Base-by-base conservation (phyloP, 2,113 vertebrate genomes). In the Antechinus stuartii region DNA sequence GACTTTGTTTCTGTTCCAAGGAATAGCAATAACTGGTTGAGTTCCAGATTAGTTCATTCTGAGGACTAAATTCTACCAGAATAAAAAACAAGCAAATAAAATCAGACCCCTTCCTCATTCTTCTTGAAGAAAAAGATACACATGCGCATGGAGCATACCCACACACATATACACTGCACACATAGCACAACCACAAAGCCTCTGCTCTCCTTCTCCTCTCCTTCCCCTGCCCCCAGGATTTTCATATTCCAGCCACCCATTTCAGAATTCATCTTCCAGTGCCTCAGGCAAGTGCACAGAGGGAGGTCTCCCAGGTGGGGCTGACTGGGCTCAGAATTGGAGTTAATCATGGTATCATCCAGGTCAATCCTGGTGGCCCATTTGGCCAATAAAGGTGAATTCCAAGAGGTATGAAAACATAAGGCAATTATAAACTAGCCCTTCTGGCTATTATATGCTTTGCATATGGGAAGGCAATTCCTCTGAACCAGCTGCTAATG, bases 381-480 rank as follows among this genome's bases (percentile, higher is more conserved):
- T 97, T 98, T 98, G 95, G 90, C 90, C 91, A 97, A 96, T 57
- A 95, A 91, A 94, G 94, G 94, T 94, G 95, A 94, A 94, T 94
- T 94, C 95, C 92, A 35, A 23, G 54, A 91, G 55, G 30, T 50
- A 42, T 22, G 50, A 94, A 94, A 95, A 19, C 14, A 47, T 54
- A 47, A 61, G 57, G 53, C 96, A 98, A 97, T 97, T 98, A 97
- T 94, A 55, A 96, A 61, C 2, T 11, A 94, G 90, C 91, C 57
- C 57, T 96, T 92, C 57, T 91, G 96, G 93, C 96, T 96, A 92
- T 96, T 96, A 96, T 91, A 46, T 95, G 54, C 94, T 92, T 53
- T 97, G 92, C 25, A 96, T n/a, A 91, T 26, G 7, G 89, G 93
- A 98, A 95, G 93, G 97, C 97, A 98, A 97, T 97, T 95, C 96